Conservation (phyloP, 1,140 invertebrate genomes). For the Kradibia gibbosae region DNA sequence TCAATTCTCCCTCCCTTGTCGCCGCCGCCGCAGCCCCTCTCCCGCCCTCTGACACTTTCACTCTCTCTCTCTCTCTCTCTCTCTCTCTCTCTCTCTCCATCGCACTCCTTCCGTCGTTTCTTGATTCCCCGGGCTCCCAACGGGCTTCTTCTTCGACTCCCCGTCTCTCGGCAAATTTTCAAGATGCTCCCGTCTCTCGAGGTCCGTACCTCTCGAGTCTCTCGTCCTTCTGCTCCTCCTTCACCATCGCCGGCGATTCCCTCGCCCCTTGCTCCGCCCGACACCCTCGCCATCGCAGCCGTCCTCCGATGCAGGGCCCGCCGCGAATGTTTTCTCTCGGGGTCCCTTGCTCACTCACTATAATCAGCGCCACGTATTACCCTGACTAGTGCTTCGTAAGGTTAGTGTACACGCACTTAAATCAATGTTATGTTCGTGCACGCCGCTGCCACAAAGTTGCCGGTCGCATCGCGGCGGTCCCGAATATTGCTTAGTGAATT, state of each 20-base stretch:
- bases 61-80: background rate
- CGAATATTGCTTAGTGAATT: conserved; percentile 47
- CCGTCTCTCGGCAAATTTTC: background rate
- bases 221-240: background rate
- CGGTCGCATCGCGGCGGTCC: conserved; percentile 18
- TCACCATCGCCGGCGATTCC: background rate
- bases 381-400: conserved; percentile 44
- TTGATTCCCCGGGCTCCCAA: background rate
- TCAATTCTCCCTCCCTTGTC: too few relatives aligned
- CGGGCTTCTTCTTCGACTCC: background rate
- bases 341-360: conserved; percentile 43
- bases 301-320: too few relatives aligned
- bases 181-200: background rate
- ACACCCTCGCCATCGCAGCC: background rate
- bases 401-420: conserved; percentile 42
- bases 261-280: background rate
- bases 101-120: background rate
- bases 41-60: too few relatives aligned
- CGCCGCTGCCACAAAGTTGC: conserved; percentile 33
- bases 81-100: background rate
- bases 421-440: conserved; percentile 50
- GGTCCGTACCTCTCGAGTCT: background rate
- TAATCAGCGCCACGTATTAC: conserved; percentile 52
- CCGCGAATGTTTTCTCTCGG: too few relatives aligned
- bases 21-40: background rate